Conservation (phyloP, 2,113 vertebrate genomes). For the Chrysemys picta region DNA sequence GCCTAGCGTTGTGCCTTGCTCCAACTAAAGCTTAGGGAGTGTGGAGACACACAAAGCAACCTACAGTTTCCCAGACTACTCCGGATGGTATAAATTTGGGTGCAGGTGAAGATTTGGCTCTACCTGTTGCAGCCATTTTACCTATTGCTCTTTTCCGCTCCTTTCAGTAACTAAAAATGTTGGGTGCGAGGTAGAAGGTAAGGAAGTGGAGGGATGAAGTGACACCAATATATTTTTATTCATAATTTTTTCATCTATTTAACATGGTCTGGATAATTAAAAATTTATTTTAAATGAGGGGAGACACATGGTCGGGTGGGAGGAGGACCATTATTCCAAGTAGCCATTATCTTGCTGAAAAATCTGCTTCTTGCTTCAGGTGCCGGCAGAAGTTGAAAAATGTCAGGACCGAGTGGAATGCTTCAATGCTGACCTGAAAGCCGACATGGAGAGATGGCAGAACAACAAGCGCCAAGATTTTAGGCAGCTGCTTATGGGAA, state of each 20-base stretch:
- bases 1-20: background rate
- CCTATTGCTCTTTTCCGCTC: background rate
- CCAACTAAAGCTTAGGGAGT: background rate
- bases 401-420: conserved; percentile 96
- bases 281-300: background rate
- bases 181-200: background rate
- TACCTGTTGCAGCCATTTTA: background rate
- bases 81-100: background rate
- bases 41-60: background rate
- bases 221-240: background rate
- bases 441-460: conserved; percentile 99
- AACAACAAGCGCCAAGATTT: conserved; percentile 97
- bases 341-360: background rate
- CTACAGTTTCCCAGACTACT: background rate
- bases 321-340: background rate
- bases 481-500: conserved; percentile 92
- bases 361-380: conserved; percentile 71
- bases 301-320: background rate
- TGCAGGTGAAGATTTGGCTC: background rate
- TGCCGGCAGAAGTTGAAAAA: conserved; percentile 92
- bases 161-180: background rate
- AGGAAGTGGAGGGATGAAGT: background rate
- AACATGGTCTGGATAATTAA: background rate
- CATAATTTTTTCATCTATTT: background rate
- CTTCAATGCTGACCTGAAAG: conserved; percentile 97